A percentile compares a stretch with the other conserved stretches of the same genome.
Conservation (phyloP, 2,113 vertebrate genomes). For the Athene cunicularia region DNA sequence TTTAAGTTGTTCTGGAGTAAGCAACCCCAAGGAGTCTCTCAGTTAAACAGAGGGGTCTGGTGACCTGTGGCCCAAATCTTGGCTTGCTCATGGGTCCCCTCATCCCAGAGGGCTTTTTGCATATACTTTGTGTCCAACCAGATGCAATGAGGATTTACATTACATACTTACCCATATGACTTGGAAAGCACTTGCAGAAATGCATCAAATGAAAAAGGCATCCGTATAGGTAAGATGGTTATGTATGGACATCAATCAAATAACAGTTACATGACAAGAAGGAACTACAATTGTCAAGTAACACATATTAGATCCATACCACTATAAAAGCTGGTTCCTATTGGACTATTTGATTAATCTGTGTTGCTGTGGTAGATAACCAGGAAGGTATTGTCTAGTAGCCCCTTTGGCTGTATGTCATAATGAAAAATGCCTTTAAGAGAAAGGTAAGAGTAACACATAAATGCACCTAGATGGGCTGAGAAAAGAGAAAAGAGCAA, state of each 20-base stretch:
- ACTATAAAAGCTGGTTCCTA: background rate
- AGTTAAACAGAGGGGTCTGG: background rate
- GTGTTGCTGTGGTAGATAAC: background rate
- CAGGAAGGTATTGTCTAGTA: background rate
- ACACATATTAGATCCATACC: background rate
- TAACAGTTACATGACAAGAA: background rate
- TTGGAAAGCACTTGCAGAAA: background rate
- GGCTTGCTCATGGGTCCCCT: background rate
- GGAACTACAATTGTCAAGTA: background rate
- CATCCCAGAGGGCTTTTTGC: background rate
- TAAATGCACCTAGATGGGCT: background rate
- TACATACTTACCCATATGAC: background rate
- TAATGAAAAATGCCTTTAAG: background rate
- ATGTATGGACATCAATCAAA: background rate
- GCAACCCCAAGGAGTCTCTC: background rate
- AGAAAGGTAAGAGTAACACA: background rate
- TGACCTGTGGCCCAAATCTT: background rate
- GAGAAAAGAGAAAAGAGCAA: background rate
- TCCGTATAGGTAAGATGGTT: fast-evolving
- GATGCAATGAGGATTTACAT: background rate
- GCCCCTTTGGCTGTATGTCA: background rate
- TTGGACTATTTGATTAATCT: background rate
- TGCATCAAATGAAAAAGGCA: background rate
- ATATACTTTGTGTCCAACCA: background rate
- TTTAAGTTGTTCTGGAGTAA: background rate